phyloP scores from a whole-genome alignment of 2,113 vertebrate species.

The Hemicordylus capensis region DNA sequence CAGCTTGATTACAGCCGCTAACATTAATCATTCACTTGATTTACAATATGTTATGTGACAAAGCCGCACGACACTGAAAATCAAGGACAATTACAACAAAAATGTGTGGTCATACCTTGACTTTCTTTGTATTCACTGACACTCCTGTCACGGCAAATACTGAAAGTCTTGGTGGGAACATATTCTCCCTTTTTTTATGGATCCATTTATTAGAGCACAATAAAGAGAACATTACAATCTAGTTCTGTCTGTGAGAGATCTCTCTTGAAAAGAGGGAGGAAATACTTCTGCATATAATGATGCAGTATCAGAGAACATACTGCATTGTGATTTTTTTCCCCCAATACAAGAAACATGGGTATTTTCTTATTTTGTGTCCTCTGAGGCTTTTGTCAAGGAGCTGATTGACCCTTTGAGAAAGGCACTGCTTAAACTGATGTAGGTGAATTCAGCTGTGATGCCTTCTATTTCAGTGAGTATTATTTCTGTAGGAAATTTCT shows the following conservation, averaged over 20 bases:
- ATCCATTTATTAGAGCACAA: not conserved
- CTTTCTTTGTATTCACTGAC: not conserved
- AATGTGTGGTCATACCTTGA: not conserved
- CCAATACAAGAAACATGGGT: slow-evolving; percentile 15
- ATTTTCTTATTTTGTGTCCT: slow-evolving; percentile 39
- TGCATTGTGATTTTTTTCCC: not conserved
- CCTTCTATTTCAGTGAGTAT: slow-evolving; percentile 30
- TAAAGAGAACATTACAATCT: not conserved
- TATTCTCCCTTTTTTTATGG: not conserved
- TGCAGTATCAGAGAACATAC: not conserved
- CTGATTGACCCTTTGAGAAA: slow-evolving; percentile 50
- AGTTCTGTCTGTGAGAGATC: slow-evolving; percentile 15
- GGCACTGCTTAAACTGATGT: slow-evolving; percentile 26
- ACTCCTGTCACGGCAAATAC: not conserved
- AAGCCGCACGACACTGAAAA: not conserved
- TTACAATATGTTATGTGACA: not conserved
- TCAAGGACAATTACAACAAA: not conserved
- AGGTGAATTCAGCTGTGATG: slow-evolving; percentile 52
- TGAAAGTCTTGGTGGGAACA: not conserved
- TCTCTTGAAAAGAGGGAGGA: slow-evolving; percentile 17
- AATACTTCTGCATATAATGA: slow-evolving; percentile 7
- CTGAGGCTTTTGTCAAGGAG: slow-evolving; percentile 28
- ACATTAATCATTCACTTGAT: not conserved
- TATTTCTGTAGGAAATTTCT: slow-evolving; percentile 34
- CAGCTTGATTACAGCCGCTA: not conserved